Percentiles rank a stretch among this genome's conserved stretches.
Evolutionary conservation across 2,888 invertebrate genomes (phyloP).

Genomic region (Chrysina gloriosa): DNA sequence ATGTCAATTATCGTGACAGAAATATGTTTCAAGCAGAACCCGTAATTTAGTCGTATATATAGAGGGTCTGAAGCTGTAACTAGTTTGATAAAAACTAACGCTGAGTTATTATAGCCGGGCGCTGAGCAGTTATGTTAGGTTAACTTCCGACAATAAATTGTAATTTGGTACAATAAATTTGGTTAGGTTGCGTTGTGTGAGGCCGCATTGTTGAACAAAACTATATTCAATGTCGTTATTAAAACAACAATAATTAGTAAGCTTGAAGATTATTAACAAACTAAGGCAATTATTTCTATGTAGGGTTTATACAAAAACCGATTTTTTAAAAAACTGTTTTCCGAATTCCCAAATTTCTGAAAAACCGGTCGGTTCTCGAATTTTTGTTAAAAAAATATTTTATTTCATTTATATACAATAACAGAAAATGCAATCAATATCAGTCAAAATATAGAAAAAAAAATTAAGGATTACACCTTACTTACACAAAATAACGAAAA

Average conservation of each 20-base stretch:
- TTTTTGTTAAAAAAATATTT: constrained; percentile 19
- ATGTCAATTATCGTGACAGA: no score
- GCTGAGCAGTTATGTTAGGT: constrained; percentile 21
- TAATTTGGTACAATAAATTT: constrained; percentile 7
- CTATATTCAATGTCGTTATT: not conserved
- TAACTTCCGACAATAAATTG: constrained; percentile 18
- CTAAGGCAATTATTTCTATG: not conserved
- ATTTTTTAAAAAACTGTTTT: not conserved
- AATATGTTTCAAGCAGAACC: no score
- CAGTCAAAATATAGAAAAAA: no score
- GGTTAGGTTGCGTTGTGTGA: not conserved
- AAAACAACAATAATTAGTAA: not conserved
- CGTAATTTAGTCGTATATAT: no score
- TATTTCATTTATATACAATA: constrained; percentile 26
- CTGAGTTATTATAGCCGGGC: constrained; percentile 16
- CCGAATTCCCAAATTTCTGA: no score
- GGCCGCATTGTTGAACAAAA: not conserved
- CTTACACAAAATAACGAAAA: no score
- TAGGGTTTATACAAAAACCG: not conserved
- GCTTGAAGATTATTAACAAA: not conserved
- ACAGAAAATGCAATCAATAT: constrained; percentile 33
- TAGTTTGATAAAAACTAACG: no score
- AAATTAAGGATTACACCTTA: no score
- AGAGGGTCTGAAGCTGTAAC: no score
- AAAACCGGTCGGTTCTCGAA: not conserved